Conservation (phyloP, 1,140 invertebrate genomes). For the Caenorhabditis latens region DNA sequence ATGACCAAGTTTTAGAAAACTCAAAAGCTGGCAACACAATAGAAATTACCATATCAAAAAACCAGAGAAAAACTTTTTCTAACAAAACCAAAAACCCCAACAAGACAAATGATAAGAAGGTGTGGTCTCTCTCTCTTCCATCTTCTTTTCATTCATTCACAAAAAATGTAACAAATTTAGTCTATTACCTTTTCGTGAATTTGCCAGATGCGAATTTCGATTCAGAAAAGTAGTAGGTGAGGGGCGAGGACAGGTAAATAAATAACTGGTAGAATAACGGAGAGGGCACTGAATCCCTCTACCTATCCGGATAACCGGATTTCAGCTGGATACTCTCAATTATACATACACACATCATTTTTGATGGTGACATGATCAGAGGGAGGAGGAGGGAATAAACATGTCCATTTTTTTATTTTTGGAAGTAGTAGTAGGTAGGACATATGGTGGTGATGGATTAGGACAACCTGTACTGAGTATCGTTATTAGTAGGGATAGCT, state of each 20-base stretch:
- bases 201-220: background rate
- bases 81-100: constrained; percentile 5
- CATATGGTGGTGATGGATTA: too few species aligned
- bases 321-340: background rate
- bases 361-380: constrained; percentile 13
- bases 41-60: background rate
- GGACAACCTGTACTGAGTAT: too few species aligned
- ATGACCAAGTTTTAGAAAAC: too few species aligned
- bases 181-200: constrained; percentile 25
- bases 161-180: background rate
- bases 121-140: constrained; percentile 14
- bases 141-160: background rate
- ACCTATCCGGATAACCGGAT: background rate
- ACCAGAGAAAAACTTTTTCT: too few species aligned
- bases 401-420: constrained; percentile 4
- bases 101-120: constrained; percentile 31
- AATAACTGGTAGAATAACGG: constrained; percentile 1
- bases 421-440: background rate
- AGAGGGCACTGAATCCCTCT: too few species aligned
- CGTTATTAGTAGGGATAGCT: too few species aligned
- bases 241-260: constrained; percentile 8
- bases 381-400: background rate
- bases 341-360: background rate
- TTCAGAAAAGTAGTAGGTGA: background rate
- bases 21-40: background rate